Conservation (phyloP, 2,797 vertebrate genomes). For the Melanotaenia pygmaea region DNA sequence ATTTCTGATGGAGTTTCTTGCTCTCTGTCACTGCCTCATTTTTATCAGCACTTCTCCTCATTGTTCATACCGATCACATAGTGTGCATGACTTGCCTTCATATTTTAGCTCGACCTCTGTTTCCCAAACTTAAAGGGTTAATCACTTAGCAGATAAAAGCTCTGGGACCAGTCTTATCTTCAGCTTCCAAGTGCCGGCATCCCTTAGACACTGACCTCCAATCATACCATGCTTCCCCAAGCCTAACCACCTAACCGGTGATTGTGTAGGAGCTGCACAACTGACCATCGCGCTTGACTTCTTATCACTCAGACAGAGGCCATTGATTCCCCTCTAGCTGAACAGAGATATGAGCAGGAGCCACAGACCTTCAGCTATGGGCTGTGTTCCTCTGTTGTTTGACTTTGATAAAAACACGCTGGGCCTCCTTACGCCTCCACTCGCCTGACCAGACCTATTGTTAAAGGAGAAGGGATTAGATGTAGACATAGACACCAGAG, state of each 20-base stretch:
- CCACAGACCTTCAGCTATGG: slow-evolving; percentile 37
- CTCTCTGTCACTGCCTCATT: slow-evolving; percentile 1
- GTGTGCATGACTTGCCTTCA: not conserved
- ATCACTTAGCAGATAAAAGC: slow-evolving; percentile 40
- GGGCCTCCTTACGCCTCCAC: slow-evolving; percentile 31
- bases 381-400: slow-evolving; percentile 53
- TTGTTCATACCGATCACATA: slow-evolving; percentile 11
- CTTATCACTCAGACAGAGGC: slow-evolving; percentile 60
- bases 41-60: slow-evolving; percentile 9
- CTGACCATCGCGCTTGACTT: slow-evolving; percentile 53
- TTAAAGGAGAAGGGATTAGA: slow-evolving; percentile 67
- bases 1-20: slow-evolving; percentile 11
- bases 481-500: slow-evolving; percentile 41
- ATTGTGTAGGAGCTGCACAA: slow-evolving; percentile 35
- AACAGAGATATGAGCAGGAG: slow-evolving; percentile 51
- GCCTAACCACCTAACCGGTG: slow-evolving; percentile 24
- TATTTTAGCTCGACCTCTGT: slow-evolving; percentile 11
- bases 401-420: slow-evolving; percentile 62
- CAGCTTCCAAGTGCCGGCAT: slow-evolving; percentile 41
- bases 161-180: slow-evolving; percentile 55
- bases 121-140: slow-evolving; percentile 40
- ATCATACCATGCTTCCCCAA: slow-evolving; percentile 34
- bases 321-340: slow-evolving; percentile 54
- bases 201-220: slow-evolving; percentile 33
- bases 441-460: slow-evolving; percentile 62